Evolutionary conservation across 2,797 vertebrate genomes (phyloP).

Genomic region (Valencia hispanica): DNA sequence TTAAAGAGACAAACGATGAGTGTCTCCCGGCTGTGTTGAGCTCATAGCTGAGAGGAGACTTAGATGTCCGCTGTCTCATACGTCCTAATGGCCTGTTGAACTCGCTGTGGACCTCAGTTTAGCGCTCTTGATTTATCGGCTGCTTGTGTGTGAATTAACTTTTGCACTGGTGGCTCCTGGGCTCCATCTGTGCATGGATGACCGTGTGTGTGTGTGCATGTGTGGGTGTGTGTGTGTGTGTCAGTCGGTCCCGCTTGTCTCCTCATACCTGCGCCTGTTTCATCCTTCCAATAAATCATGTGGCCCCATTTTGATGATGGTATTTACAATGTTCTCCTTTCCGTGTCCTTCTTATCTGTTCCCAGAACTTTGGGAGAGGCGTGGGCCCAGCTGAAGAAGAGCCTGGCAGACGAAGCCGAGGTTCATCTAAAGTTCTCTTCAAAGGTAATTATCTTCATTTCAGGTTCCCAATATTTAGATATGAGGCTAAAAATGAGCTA

Average conservation of each 20-base stretch:
- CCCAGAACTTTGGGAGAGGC: conserved; percentile 92
- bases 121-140: conserved; percentile 40
- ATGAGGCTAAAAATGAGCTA: not conserved
- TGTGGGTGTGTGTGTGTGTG: not conserved
- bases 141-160: conserved; percentile 54
- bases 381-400: conserved; percentile 97
- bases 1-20: conserved; percentile 12
- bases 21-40: conserved; percentile 21
- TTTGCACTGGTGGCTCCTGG: conserved; percentile 47
- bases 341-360: conserved; percentile 33
- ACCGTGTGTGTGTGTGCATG: not conserved
- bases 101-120: conserved; percentile 38
- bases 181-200: conserved; percentile 11
- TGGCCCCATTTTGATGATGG: conserved; percentile 44
- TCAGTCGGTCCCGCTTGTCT: not conserved
- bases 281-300: conserved; percentile 26
- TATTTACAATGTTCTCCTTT: conserved; percentile 29
- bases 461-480: not conserved
- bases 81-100: conserved; percentile 45
- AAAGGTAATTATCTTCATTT: conserved; percentile 83
- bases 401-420: conserved; percentile 94
- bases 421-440: conserved; percentile 99
- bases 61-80: conserved; percentile 27
- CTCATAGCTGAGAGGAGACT: conserved; percentile 5
- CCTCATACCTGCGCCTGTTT: not conserved